Base-by-base conservation (phyloP, 2,113 vertebrate species). In the Bolborhynchus lineola region DNA sequence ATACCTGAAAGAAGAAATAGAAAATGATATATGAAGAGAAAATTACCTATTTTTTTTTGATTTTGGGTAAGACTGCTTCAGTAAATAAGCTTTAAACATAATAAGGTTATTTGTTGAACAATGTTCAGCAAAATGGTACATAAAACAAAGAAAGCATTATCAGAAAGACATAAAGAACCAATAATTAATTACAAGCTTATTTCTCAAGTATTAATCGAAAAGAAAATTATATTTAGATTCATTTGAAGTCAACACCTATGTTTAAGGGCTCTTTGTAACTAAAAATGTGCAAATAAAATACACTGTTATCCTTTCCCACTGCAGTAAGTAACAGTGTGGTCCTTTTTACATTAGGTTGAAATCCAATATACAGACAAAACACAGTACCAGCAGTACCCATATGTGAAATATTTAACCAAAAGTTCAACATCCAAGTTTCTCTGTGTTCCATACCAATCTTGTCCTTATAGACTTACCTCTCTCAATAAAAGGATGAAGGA, bases 401-500 rank as follows among this genome's bases (percentile, higher is more conserved):
- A 53, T 0, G 0, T 7, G 3, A 50, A 85, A 65, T 26, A 70
- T 55, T 24, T 44, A 37, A 74, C 25, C 35, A 88, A 65, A 29
- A 79, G 29, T 21, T 88, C 50, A 63, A 44, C 13, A 67, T 3
- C 7, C 11, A 85, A 76, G 16, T 11, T 57, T 69, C 59, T 60
- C 35, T 47, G 26, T 24, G 9, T 50, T 70, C 65, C 20, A 29
- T 9, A 53, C 6, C 53, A 35, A 11, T 28, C 13, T 10, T 41
- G 3, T 11, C 31, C 16, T 46, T 35, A 60, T 1, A 53, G 37
- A 82, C 98, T 91, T 75, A 99, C 99, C 98, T 99, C 99, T 98
- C 99, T 97, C 84, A 99, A 98, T n/a, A 99, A 91, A 64, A 99
- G 99, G 72, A 99, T 99, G 97, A 99, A 99, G 77, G 99, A 99